Evolutionary conservation across 64 coral and sea anemone genomes (phyloP).

Genomic region (Montipora sp.): DNA sequence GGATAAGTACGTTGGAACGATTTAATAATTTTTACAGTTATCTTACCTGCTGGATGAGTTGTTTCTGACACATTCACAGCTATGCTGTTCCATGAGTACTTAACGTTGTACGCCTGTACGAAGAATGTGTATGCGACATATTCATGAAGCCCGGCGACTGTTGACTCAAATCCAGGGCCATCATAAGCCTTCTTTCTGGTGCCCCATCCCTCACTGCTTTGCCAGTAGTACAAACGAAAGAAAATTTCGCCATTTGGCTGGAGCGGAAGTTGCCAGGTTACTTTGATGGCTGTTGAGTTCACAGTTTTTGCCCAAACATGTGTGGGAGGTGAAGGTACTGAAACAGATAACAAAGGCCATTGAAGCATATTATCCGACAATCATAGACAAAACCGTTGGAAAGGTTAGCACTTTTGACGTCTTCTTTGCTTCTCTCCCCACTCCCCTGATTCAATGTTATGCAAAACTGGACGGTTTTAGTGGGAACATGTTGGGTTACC

Average conservation of each 20-base stretch:
- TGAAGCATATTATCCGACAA: not conserved
- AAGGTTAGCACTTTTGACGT: too few species aligned
- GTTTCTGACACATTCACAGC: constrained; percentile 5
- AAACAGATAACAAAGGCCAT: not conserved
- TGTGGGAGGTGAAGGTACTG: constrained; percentile 61
- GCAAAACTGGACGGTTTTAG: too few species aligned
- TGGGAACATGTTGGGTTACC: too few species aligned
- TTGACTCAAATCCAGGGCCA: not conserved
- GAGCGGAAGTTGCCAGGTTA: constrained; percentile 6
- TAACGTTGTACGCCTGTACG: constrained; percentile 21
- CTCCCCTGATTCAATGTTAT: too few species aligned
- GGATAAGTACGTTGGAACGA: too few species aligned
- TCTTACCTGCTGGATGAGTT: constrained; percentile 47
- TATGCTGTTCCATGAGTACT: constrained; percentile 19
- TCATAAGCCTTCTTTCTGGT: constrained; percentile 1
- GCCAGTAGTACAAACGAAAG: constrained; percentile 31
- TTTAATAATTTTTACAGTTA: too few species aligned
- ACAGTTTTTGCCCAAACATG: constrained; percentile 31
- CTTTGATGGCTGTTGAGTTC: constrained; percentile 41
- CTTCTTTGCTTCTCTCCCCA: too few species aligned
- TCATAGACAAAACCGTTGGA: too few species aligned
- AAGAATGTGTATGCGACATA: constrained; percentile 20
- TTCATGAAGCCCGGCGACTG: constrained; percentile 26
- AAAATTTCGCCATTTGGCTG: constrained; percentile 27
- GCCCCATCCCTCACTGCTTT: not conserved